Evolutionary conservation across 2,113 vertebrate species (phyloP).

Genomic region (Bubo bubo): DNA sequence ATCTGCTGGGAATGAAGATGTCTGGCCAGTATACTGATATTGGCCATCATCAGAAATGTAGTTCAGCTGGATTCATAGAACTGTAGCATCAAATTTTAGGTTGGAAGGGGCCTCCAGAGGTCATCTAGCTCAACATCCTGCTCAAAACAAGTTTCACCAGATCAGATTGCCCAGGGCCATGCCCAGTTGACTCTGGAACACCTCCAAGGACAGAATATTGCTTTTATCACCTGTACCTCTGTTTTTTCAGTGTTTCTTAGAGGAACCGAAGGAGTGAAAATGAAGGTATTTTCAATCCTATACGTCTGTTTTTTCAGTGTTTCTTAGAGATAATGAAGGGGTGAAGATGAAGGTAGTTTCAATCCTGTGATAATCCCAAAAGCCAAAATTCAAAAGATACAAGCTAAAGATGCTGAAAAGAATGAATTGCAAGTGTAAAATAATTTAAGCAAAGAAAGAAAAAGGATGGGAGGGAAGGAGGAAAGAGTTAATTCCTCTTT

Average conservation of each 20-base stretch:
- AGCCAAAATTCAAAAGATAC: not conserved
- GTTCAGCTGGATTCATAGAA: not conserved
- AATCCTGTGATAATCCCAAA: not conserved
- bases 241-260: accelerated
- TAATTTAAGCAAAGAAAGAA: not conserved
- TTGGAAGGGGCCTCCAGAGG: not conserved
- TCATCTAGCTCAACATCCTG: not conserved
- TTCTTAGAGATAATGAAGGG: not conserved
- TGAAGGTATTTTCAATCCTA: not conserved
- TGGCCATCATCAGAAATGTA: not conserved
- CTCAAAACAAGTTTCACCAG: not conserved
- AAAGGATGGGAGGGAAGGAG: not conserved
- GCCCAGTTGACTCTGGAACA: not conserved
- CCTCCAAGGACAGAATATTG: not conserved
- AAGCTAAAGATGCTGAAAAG: not conserved
- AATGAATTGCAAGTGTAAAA: not conserved
- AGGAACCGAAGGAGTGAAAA: not conserved
- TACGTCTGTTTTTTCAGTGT: accelerated
- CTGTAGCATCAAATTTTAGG: accelerated
- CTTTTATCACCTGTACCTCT: not conserved
- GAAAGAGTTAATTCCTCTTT: not conserved
- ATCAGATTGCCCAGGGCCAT: not conserved
- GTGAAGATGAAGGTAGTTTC: not conserved
- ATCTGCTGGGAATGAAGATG: not conserved
- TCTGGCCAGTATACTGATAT: not conserved